Base-by-base conservation (phyloP, 2,888 invertebrate species). In the Strigamia transsilvanica region DNA sequence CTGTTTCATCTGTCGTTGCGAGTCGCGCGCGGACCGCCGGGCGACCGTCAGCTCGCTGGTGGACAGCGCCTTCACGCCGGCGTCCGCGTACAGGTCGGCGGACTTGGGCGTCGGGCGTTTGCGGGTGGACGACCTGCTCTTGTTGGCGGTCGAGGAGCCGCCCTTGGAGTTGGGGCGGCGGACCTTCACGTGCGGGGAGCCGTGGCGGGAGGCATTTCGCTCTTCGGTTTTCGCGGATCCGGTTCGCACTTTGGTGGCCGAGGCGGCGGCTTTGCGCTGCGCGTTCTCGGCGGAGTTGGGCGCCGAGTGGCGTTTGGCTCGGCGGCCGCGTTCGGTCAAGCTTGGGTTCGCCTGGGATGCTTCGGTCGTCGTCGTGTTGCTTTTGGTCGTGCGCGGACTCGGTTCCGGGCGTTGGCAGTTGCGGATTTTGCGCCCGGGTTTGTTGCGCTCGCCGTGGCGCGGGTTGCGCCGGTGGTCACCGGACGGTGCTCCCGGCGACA, bases 1-100 rank as follows among this genome's bases (percentile, higher is more conserved):
- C 41, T 78, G 38, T 32, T 27, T 21, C 78, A 78, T 78, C 34
- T 78, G 34, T 2, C 78, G 27, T 66, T 66, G 61, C 1, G 61
- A 66, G 18, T 66, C 61, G 1, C 61, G 1, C 0, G 61, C 61
- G 6, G 61, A 66, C 1, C 23, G 18, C 5, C 61, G 18, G 7
- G 61, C 61, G 12, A 66, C 61, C 0, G 18, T 66, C 21, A 66
- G 18, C 12, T 66, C 61, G 23, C 61, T 66, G 21, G 23, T 66
- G 61, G 61, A 66, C 61, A 66, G 21, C 12, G 61, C 61, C 12
- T 66, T 66, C 0, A 66, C 18, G 6, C 61, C 61, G 18, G 18
- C 21, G 6, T 66, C 61, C 23, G 12, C 12, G 21, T 3, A 66
- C 61, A 23, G 23, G 2, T 66, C 61, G 18, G 4, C 12, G 51